Evolutionary conservation across 2,797 vertebrate genomes (phyloP), one percentile per base, ranked within the genome.

Genomic region (Enteromius trimaculatus): DNA sequence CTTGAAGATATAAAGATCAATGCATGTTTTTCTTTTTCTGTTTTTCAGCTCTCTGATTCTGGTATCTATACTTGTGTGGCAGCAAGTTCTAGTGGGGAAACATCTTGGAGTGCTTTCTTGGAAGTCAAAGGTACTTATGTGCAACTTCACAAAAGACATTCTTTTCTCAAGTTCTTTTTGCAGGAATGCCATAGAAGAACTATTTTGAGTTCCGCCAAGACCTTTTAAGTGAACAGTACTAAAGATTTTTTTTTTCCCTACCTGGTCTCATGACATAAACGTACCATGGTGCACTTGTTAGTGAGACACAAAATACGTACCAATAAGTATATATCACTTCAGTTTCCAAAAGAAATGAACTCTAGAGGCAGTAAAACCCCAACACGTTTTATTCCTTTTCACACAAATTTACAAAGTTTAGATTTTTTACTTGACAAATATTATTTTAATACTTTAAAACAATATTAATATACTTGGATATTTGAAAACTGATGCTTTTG

Each of bases 21-120:
- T 19, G 26, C 17, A 10, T 34, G 26, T 17, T 84, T 44, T 44
- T 44, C 3, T 39, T 6, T 44, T 47, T 87, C 31, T 89, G 2
- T 88, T 68, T 84, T 81, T 51, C 87, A 99, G 98, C 93, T 97
- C 70, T 96, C 97, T 0, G 98, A 99, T 91, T 97, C 97, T 49
- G 98, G 98, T 74, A 97, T 98, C 82, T 99, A 99, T 62, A 99
- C 98, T 3, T 99, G 98, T 47, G 97, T 99, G 90, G 98, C 97
- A 2, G 97, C 98, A 74, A 99, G 98, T 93, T 99, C 98, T 80
- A 99, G 96, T 72, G 98, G 98, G 5, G 98, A 99, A 90, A 99
- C 98, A 0, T 98, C 97, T 2, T 99, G 98, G 98, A 99, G 98
- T 80, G 95, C 98, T 64, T 97, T 98, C 86, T 90, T 99, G 88